Evolutionary conservation across 2,888 invertebrate species (phyloP), one percentile per base, ranked within the genome.

Genomic region (Nomada ferruginata): DNA sequence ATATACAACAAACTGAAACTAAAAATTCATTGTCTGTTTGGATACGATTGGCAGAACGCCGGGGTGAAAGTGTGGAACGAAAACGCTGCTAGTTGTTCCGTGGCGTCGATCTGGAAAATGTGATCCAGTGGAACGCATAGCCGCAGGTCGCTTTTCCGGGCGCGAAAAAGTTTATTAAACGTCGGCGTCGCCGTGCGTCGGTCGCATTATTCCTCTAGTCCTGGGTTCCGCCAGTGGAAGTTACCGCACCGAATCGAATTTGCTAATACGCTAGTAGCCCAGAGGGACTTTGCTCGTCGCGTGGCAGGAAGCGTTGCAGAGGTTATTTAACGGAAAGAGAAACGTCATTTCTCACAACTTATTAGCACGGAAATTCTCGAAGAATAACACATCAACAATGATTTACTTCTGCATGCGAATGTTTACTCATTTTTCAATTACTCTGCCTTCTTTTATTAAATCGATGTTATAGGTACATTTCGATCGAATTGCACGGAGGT

Each of bases 241-340:
- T 83, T 83, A 80, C 85, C 82, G 65, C 78, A 72, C 53, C 77
- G 72, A 87, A 84, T 87, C 87, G 85, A 87, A 87, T 87, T 87
- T 85, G 85, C 82, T 87, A 87, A 87, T 87, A 87, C 76, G 79
- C 64, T 23, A 13, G 52, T 69, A 60, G 64, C 72, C 71, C 75
- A 15, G 23, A 52, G 65, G 66, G 77, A 57, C 70, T 63, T 65
- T 59, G 50, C 69, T 61, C 71, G 72, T 68, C 77, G 86, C 83
- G 75, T 65, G 75, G 69, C 77, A 60, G 59, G 29, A 36, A 68
- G 53, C 57, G 66, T 52, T 72, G 61, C 57, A 23, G 47, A n/a
- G 61, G 61, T 79, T 79, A 73, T 68, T 61, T 44, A 20, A 29
- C 59, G 20, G 23, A 44, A 42, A 47, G 65, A 59, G 71, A 79